A percentile compares a stretch with the other conserved stretches of the same genome.
Conservation (phyloP, 2,888 invertebrate genomes). For the Eupithecia dodoneata region DNA sequence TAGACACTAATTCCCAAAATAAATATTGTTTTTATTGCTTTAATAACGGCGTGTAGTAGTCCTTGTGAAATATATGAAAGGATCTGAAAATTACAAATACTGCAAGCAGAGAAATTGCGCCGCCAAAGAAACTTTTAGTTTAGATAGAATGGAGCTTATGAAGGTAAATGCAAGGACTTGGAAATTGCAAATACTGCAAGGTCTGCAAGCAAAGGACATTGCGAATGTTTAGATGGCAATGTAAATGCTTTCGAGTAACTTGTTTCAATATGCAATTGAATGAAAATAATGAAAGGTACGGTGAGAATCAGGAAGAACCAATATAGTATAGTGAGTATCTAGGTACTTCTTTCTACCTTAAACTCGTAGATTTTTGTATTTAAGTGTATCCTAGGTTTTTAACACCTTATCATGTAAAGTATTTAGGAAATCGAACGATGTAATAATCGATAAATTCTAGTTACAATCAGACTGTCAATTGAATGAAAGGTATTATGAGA, state of each 20-base stretch:
- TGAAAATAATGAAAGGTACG: background rate
- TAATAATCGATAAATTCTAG: too few relatives aligned
- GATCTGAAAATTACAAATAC: background rate
- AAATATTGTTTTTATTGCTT: background rate
- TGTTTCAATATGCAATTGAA: background rate
- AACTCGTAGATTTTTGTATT: background rate
- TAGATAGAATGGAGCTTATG: background rate
- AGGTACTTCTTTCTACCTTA: background rate
- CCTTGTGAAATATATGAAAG: background rate
- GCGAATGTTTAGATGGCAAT: background rate
- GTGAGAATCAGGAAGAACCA: background rate
- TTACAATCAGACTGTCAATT: too few relatives aligned
- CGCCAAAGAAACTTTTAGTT: background rate
- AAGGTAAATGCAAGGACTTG: background rate
- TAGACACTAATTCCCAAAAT: background rate
- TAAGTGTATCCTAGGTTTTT: too few relatives aligned
- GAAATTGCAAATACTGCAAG: background rate
- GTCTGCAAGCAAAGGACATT: constrained; percentile 1
- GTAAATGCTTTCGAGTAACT: background rate
- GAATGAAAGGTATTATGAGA: too few relatives aligned
- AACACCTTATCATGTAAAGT: too few relatives aligned
- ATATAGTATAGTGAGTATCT: background rate
- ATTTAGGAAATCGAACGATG: too few relatives aligned
- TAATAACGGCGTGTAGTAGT: background rate
- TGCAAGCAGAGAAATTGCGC: background rate